These are phyloP conservation scores for Lontra canadensis DNA, from an alignment of 2,113 vertebrate species.

Conservation along the genomic window DNA sequence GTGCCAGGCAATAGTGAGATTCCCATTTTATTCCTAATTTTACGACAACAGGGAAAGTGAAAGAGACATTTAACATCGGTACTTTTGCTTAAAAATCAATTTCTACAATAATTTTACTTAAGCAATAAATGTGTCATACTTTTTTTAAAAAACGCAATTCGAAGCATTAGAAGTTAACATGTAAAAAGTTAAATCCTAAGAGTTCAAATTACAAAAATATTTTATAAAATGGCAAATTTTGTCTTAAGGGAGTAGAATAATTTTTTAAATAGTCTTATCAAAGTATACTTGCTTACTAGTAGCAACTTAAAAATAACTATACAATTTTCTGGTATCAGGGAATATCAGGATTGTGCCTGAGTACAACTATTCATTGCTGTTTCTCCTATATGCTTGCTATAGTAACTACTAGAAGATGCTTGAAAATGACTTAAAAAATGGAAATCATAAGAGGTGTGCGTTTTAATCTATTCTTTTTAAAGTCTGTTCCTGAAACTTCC, in stretches of 20 bases:
- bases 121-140: neutral
- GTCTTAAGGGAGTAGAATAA: neutral
- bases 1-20: neutral
- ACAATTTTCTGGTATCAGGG: neutral
- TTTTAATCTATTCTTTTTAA: constrained; percentile 19
- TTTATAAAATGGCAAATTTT: neutral
- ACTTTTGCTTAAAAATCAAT: constrained; percentile 39
- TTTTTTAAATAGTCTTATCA: neutral
- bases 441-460: neutral
- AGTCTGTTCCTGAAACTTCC: neutral
- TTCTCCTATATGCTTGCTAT: neutral
- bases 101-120: constrained; percentile 29
- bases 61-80: neutral
- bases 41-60: neutral
- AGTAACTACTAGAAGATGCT: neutral
- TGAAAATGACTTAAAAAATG: neutral
- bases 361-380: neutral
- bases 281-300: neutral
- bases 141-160: neutral
- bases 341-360: neutral
- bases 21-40: neutral
- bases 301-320: neutral
- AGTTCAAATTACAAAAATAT: neutral
- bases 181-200: neutral
- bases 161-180: constrained; percentile 14